Base-by-base conservation (phyloP, 2,888 invertebrate species). In the Drosophila aldrichi region DNA sequence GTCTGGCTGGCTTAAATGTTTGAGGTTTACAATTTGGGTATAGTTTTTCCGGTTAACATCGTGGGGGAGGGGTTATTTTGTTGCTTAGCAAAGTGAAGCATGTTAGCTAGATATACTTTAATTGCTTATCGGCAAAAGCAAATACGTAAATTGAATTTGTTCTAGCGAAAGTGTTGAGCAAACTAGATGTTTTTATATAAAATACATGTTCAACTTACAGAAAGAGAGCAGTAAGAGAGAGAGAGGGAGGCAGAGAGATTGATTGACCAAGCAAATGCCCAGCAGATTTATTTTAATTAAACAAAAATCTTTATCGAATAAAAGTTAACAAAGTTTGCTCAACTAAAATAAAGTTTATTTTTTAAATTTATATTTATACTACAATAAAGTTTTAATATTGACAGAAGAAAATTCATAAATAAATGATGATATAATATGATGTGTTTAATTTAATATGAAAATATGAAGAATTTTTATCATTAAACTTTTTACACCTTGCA, bases 11-110 rank as follows among this genome's bases (percentile, higher is more conserved):
- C 72, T 69, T 51, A 60, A 69, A 81, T 86, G 49, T 54, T 62
- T 82, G 71, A 73, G 86, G 85, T 65, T 67, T 32, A 22, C 44
- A 18, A 16, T 46, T 49, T 48, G 36, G 29, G 29, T 29, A 38
- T 54, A 56, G 51, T 29, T 74, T 41, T 48, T 34, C 25, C 34
- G 48, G 34, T 29, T 20, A 63, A 63, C 43, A n/a, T n/a, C n/a
- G n/a, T n/a, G n/a, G n/a, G n/a, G n/a, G n/a, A n/a, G n/a, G n/a
- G n/a, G n/a, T n/a, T n/a, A n/a, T n/a, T n/a, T n/a, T n/a, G n/a
- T n/a, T n/a, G n/a, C n/a, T n/a, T n/a, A n/a, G n/a, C n/a, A n/a
- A n/a, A 46, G 14, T 16, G 25, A 9, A 12, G 9, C 32, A 9
- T 32, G 32, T 32, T 9, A 20, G 18, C 2, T 40, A 25, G 12